Conservation (phyloP, 2,797 vertebrate species). For the Gephyroberyx darwinii region DNA sequence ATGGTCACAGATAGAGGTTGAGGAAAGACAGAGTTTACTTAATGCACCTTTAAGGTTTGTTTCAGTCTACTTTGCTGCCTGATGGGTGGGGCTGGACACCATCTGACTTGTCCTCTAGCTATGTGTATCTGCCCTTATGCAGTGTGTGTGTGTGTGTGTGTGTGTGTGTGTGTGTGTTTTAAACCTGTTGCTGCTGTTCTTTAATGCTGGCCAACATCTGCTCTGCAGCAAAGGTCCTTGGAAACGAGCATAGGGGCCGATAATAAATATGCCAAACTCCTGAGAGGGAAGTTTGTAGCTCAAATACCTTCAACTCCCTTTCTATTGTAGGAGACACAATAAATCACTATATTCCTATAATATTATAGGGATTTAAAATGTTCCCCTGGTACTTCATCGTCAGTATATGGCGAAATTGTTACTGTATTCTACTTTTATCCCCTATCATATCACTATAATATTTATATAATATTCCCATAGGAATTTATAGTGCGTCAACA, state of each 20-base stretch:
- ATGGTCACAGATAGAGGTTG: constrained; percentile 8
- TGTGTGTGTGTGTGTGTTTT: constrained; percentile 5
- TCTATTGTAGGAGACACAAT: no score
- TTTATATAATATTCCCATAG: no score
- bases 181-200: constrained; percentile 23
- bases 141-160: constrained; percentile 2
- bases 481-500: no score
- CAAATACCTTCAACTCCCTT: no score
- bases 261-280: neutral
- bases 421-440: no score
- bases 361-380: no score
- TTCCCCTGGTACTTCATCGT: no score
- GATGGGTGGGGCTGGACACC: constrained; percentile 30
- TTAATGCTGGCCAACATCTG: constrained; percentile 37
- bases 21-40: constrained; percentile 20
- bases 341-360: neutral
- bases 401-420: no score
- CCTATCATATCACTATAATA: no score
- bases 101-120: neutral
- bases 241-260: neutral
- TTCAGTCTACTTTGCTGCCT: constrained; percentile 27
- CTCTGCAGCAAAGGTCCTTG: constrained; percentile 3
- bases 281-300: no score
- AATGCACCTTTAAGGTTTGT: constrained; percentile 19
- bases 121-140: no score